Evolutionary conservation across 2,113 vertebrate species (phyloP).

Genomic region (Cyanoliseus patagonus): DNA sequence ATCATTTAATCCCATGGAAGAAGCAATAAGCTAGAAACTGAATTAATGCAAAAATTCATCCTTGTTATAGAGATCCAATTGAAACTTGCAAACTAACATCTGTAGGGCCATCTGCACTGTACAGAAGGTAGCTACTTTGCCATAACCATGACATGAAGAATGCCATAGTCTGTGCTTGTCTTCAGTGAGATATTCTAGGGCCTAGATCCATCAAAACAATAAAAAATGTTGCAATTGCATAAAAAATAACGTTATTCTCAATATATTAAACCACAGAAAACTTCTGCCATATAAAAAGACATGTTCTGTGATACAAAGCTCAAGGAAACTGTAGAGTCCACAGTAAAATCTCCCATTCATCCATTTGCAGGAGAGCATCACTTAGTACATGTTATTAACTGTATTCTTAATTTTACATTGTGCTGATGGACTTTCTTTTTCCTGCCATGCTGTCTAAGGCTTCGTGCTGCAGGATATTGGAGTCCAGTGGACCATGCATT

Average conservation of each 20-base stretch:
- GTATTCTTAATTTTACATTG: background rate
- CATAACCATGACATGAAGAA: background rate
- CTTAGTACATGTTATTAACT: background rate
- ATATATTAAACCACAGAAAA: background rate
- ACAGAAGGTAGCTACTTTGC: background rate
- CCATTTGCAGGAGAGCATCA: rapidly evolving
- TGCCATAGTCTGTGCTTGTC: background rate
- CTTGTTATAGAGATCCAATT: background rate
- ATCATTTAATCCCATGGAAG: background rate
- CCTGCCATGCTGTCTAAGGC: background rate
- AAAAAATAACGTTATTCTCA: background rate
- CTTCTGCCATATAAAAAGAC: background rate
- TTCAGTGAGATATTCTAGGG: background rate
- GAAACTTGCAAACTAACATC: background rate
- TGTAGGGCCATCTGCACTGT: background rate
- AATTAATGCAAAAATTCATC: background rate
- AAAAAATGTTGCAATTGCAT: background rate
- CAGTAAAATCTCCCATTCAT: background rate
- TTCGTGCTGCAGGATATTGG: background rate
- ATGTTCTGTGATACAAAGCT: background rate
- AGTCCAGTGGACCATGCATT: background rate
- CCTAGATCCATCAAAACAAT: background rate
- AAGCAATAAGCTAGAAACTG: background rate
- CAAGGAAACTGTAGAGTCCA: background rate
- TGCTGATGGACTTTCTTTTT: background rate